Percentiles rank a stretch among this genome's conserved stretches.
Evolutionary conservation across 2,113 vertebrate genomes (phyloP).

Genomic region (Danio rerio): DNA sequence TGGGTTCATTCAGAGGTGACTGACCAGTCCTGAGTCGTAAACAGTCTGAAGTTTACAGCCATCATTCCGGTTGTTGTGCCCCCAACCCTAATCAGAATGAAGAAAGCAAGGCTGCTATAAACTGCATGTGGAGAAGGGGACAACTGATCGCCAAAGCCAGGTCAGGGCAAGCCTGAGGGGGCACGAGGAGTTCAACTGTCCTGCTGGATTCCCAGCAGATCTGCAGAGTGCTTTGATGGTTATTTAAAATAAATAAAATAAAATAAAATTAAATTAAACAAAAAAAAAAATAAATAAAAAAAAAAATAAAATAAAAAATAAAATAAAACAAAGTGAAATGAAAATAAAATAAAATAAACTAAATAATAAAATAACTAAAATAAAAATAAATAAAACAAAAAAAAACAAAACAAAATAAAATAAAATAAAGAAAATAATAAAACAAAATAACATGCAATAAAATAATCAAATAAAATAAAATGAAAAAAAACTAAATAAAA

Average conservation of each 20-base stretch:
- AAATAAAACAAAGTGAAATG: background rate
- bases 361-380: background rate
- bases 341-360: too few relatives aligned
- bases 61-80: conserved; percentile 71
- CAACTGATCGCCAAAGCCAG: conserved; percentile 62
- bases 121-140: conserved; percentile 60
- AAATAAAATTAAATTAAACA: background rate
- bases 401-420: background rate
- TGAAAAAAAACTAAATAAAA: too few relatives aligned
- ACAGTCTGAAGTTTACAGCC: conserved; percentile 80
- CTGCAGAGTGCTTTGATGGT: background rate
- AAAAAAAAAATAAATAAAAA: background rate
- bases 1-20: conserved; percentile 84
- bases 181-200: conserved; percentile 56
- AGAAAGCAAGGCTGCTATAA: conserved; percentile 61
- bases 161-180: conserved; percentile 59
- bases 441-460: too few relatives aligned
- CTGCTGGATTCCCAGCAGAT: conserved; percentile 5
- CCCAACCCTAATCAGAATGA: conserved; percentile 58
- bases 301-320: background rate
- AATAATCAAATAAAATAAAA: too few relatives aligned
- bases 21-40: conserved; percentile 77
- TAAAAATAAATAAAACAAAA: background rate
- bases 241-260: background rate
- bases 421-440: background rate